Conservation (phyloP, 2,888 invertebrate genomes). For the Drosophila prolongata region DNA sequence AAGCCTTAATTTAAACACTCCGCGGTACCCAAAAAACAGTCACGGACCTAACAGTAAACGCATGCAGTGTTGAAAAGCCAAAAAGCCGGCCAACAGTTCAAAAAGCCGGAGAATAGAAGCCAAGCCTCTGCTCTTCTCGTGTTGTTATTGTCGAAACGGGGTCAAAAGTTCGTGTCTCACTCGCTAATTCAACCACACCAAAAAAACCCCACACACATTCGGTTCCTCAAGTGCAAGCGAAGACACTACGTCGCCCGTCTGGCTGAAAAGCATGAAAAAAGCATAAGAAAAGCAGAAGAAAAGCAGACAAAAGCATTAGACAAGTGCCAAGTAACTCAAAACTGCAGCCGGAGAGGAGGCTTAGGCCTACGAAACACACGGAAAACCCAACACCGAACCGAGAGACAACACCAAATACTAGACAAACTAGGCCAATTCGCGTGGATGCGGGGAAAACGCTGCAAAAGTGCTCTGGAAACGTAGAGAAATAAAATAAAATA, state of each 20-base stretch:
- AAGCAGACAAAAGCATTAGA: constrained; percentile 46
- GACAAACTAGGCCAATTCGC: constrained; percentile 75
- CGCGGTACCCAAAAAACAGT: constrained; percentile 12
- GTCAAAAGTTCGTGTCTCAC: constrained; percentile 82
- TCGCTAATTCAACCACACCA: constrained; percentile 46
- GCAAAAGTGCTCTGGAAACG: constrained; percentile 41
- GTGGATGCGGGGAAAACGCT: constrained; percentile 21
- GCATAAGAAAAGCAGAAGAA: constrained; percentile 19
- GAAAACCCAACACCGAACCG: background rate
- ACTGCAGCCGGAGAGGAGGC: constrained; percentile 24
- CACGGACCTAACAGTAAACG: constrained; percentile 17
- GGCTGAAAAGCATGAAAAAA: constrained; percentile 13
- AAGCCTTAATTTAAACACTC: background rate
- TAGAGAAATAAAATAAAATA: constrained; percentile 35
- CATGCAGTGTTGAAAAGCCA: constrained; percentile 26
- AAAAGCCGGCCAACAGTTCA: constrained; percentile 29
- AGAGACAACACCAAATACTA: constrained; percentile 49
- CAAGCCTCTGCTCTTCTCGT: constrained; percentile 43
- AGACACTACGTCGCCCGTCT: constrained; percentile 38
- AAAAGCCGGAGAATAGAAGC: constrained; percentile 21
- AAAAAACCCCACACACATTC: background rate
- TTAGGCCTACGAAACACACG: constrained; percentile 28
- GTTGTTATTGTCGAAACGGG: constrained; percentile 76
- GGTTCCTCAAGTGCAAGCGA: constrained; percentile 65
- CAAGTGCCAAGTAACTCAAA: constrained; percentile 42